Base-by-base conservation (phyloP, 2,797 vertebrate species). In the Cynodonichthys magdalenae region DNA sequence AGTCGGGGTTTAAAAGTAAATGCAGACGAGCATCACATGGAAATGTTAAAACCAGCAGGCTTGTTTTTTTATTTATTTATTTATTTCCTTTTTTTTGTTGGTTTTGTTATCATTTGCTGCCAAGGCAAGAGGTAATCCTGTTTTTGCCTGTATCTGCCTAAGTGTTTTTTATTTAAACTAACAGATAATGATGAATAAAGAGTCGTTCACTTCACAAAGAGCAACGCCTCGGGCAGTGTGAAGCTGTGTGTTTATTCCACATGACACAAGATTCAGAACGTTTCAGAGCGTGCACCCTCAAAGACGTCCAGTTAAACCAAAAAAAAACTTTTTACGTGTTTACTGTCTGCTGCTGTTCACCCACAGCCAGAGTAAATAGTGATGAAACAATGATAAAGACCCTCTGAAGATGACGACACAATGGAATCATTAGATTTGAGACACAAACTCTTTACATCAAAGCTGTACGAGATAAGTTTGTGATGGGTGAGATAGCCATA, bases 331-430 rank as follows among this genome's bases (percentile, higher is more conserved):
- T 42, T 53, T 56, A 18, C 31, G 39, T 1, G 1, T 18, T n/a
- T 10, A 44, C 11, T 73, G 53, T 57, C 47, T 69, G 53, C 39
- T 28, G 19, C 74, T 58, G 49, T 70, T 77, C 62, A 39, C 8
- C 12, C 11, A 14, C 39, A 17, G 51, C 39, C 42, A 39, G 29
- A 17, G 34, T 66, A 73, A 79, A 61, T 28, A 54, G 28, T 31
- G 44, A 60, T 63, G 51, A 8, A 72, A 63, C 44, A 65, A 65
- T 63, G 47, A 66, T 53, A 63, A n/a, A 62, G 61, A 61, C 70
- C 36, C 34, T 58, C 10, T 0, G 0, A 29, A 42, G 20, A 44
- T 3, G 10, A 57, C 20, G 51, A 63, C 45, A 66, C 24, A 24
- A 24, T 24, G 24, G 24, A 24, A 24, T 28, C 29, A 50, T 68